Conservation (phyloP, 2,888 invertebrate species). For the Tholera decimalis region DNA sequence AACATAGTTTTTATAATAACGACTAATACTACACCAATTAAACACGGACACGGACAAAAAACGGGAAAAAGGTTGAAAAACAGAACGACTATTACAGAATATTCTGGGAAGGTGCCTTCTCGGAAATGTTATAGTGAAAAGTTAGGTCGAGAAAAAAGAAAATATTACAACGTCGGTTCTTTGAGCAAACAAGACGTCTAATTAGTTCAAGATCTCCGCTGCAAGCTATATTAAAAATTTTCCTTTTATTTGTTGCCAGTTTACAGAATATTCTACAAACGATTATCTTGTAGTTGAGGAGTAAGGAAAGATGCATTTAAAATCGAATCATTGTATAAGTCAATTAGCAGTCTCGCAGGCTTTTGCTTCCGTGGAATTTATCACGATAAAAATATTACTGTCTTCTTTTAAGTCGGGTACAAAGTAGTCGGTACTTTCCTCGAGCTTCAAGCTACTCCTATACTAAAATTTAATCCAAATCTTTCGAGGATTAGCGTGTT, state of each 20-base stretch:
- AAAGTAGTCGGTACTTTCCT: too few species aligned
- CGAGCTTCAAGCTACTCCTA: too few species aligned
- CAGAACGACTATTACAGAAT: background rate
- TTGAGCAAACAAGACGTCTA: slow-evolving; percentile 13
- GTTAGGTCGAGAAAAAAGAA: background rate
- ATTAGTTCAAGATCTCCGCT: slow-evolving; percentile 20
- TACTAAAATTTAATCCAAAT: too few species aligned
- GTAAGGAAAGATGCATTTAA: background rate
- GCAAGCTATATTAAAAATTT: slow-evolving; percentile 10
- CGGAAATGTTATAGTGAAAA: background rate
- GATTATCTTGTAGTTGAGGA: slow-evolving; percentile 1
- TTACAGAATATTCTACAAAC: slow-evolving; percentile 17
- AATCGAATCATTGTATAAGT: too few species aligned
- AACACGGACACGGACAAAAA: too few species aligned
- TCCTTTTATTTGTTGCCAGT: slow-evolving; percentile 18
- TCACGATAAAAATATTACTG: too few species aligned
- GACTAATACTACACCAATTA: too few species aligned
- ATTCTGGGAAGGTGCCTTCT: background rate
- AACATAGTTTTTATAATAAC: background rate
- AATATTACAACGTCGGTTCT: slow-evolving; percentile 11
- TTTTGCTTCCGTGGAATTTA: too few species aligned
- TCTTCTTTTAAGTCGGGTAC: too few species aligned
- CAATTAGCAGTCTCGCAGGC: too few species aligned
- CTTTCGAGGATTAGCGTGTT: too few species aligned
- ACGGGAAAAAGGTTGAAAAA: slow-evolving; percentile 2